Conservation (phyloP, 2,113 vertebrate genomes). For the Laticauda colubrina region DNA sequence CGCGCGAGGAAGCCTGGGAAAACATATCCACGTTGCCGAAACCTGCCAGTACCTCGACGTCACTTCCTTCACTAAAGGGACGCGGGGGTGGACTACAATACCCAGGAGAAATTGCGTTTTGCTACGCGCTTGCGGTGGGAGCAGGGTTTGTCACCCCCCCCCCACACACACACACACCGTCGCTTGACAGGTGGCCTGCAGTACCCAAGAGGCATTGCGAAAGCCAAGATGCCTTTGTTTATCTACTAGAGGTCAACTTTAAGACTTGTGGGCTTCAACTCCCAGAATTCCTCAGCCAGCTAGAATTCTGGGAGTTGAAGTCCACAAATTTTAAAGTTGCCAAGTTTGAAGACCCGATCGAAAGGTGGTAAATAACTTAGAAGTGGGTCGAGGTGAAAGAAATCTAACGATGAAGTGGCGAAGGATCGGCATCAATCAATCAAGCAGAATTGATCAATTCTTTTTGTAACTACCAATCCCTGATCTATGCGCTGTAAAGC, state of each 20-base stretch:
- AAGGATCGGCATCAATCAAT: background rate
- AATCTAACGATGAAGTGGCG: background rate
- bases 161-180: no score
- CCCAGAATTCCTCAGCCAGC: no score
- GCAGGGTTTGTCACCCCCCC: no score
- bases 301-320: no score
- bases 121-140: background rate
- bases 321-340: no score
- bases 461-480: background rate
- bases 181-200: background rate
- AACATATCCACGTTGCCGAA: background rate
- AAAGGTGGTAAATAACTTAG: background rate
- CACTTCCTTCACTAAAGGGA: background rate
- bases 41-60: background rate
- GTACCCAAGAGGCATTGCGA: background rate
- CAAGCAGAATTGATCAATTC: background rate
- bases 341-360: background rate
- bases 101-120: background rate
- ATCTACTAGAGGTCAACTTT: no score
- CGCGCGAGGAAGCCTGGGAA: slow-evolving; percentile 23
- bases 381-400: accelerated
- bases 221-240: no score
- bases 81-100: background rate
- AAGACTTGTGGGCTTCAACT: no score
- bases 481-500: background rate